Evolutionary conservation across 92 coral and sea anemone genomes (phyloP).

Genomic region (Zoanthus sociatus): DNA sequence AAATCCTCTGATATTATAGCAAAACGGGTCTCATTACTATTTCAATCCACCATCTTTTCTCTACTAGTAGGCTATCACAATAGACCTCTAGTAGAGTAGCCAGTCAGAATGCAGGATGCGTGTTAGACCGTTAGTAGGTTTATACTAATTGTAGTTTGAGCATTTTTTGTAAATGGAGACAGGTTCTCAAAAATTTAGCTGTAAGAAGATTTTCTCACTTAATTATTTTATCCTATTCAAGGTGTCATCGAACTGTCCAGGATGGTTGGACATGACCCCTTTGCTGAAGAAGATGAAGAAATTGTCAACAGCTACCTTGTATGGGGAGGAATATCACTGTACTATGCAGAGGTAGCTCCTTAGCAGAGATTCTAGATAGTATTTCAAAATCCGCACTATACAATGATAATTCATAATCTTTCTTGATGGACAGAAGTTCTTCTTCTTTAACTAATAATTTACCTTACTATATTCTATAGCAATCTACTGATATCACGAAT

Average conservation of each 20-base stretch:
- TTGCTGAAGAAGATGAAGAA: conserved; percentile 99
- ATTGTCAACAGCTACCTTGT: conserved; percentile 98
- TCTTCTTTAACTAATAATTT: too few species aligned
- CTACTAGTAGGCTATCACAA: too few species aligned
- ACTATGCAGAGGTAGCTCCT: conserved; percentile 91
- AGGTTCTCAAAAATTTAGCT: neutral
- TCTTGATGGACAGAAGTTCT: too few species aligned
- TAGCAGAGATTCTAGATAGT: neutral
- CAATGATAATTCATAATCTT: too few species aligned
- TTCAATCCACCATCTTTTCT: too few species aligned
- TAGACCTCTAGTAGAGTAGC: too few species aligned
- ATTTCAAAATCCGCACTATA: neutral
- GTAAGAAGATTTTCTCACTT: neutral
- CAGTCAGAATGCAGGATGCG: too few species aligned
- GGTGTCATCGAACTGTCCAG: conserved; percentile 96
- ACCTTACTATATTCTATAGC: too few species aligned
- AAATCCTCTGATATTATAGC: too few species aligned
- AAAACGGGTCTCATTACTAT: too few species aligned
- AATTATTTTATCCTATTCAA: neutral
- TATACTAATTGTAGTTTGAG: neutral
- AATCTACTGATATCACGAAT: too few species aligned
- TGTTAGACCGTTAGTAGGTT: too few species aligned
- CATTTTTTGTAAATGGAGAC: neutral
- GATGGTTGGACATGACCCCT: conserved; percentile 95
- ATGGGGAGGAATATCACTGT: conserved; percentile 98